These are phyloP conservation scores for Pipa parva DNA, from an alignment of 2,113 vertebrate species.

Conservation along the genomic window DNA sequence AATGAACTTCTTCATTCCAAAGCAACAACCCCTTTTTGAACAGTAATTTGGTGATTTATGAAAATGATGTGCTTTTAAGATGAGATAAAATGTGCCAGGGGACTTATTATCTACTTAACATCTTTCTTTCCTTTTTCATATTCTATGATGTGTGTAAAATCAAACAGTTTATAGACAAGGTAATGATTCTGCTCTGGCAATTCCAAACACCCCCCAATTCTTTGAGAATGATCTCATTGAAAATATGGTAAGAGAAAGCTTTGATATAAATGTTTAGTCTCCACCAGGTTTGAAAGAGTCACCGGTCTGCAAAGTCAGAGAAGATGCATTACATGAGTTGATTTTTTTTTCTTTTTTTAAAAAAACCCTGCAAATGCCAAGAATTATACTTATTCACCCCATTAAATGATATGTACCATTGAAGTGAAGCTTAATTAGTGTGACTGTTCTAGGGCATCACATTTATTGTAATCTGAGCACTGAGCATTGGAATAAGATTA, in stretches of 20 bases:
- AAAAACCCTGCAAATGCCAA: constrained; percentile 24
- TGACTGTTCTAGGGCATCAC: constrained; percentile 25
- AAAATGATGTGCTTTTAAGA: too few relatives aligned
- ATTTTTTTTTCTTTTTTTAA: constrained; percentile 5
- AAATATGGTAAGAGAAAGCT: constrained; percentile 21
- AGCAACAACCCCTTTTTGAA: too few relatives aligned
- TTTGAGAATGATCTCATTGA: constrained; percentile 29
- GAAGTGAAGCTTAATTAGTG: constrained; percentile 25
- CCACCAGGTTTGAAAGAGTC: constrained; percentile 17
- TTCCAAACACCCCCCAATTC: neutral
- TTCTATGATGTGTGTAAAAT: neutral
- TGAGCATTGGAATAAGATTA: constrained; percentile 30
- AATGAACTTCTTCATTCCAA: too few relatives aligned
- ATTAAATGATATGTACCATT: constrained; percentile 31
- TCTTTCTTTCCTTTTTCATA: constrained; percentile 18
- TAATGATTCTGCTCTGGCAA: constrained; percentile 32
- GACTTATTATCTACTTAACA: neutral
- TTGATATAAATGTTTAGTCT: constrained; percentile 22
- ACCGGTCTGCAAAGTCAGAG: constrained; percentile 15
- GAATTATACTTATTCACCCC: constrained; percentile 21
- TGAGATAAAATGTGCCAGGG: too few relatives aligned
- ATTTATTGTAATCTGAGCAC: constrained; percentile 24
- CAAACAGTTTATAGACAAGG: constrained; percentile 4
- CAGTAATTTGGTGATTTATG: neutral
- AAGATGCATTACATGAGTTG: constrained; percentile 15